Percentiles rank a stretch among this genome's conserved stretches.
Evolutionary conservation across 2,113 vertebrate species (phyloP).

Genomic region (Nycticryphes semicollaris): DNA sequence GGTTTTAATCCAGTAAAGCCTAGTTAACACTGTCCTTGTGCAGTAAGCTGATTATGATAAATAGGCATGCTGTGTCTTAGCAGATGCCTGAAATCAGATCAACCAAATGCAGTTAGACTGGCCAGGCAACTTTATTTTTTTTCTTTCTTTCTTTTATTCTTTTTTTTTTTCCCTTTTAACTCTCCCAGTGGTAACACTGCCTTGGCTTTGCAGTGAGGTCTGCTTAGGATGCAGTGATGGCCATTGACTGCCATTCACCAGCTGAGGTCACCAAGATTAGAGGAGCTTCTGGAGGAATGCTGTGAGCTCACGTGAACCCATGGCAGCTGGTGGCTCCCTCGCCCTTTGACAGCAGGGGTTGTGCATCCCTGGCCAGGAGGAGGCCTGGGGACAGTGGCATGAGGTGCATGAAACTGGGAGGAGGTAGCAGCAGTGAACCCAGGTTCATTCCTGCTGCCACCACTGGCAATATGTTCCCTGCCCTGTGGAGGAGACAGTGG

Average conservation of each 20-base stretch:
- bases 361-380: neutral
- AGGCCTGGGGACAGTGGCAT: neutral
- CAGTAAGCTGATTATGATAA: slow-evolving; percentile 70
- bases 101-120: slow-evolving; percentile 52
- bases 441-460: neutral
- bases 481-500: neutral
- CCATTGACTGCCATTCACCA: neutral
- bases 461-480: rapidly evolving
- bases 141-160: neutral
- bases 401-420: neutral
- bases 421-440: neutral
- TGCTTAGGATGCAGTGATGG: neutral
- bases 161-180: neutral
- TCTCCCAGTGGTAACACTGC: neutral
- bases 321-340: neutral
- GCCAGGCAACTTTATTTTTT: neutral
- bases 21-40: slow-evolving; percentile 71
- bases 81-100: slow-evolving; percentile 64
- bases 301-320: neutral
- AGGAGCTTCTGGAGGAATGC: slow-evolving; percentile 34
- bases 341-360: neutral
- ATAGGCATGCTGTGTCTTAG: slow-evolving; percentile 57
- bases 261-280: neutral
- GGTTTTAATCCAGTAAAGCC: slow-evolving; percentile 60
- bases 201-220: neutral